A percentile compares a stretch with the other conserved stretches of the same genome.
Evolutionary conservation across 2,113 vertebrate genomes (phyloP).

Genomic region (Charina bottae): DNA sequence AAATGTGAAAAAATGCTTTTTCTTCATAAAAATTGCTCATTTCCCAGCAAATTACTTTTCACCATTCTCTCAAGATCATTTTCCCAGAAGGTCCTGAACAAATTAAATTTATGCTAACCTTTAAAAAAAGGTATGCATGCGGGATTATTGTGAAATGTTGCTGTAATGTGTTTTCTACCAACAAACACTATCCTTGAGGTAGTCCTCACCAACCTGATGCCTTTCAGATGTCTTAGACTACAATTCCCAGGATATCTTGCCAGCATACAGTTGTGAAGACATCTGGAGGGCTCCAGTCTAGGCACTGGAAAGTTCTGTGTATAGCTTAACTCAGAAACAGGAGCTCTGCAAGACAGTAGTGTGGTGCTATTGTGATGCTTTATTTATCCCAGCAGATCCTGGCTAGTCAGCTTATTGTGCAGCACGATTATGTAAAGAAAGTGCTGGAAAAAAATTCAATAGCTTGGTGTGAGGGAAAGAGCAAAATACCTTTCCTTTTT

Average conservation of each 20-base stretch:
- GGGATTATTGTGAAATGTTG: conserved; percentile 10
- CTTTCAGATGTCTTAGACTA: neutral
- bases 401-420: neutral
- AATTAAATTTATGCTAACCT: neutral
- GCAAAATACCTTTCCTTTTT: conserved; percentile 17
- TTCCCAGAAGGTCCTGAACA: neutral
- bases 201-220: neutral
- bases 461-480: neutral
- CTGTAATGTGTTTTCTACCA: neutral
- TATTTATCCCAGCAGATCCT: neutral
- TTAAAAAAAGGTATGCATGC: neutral
- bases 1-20: neutral
- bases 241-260: neutral
- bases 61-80: neutral
- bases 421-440: neutral
- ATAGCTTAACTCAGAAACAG: neutral
- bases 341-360: neutral
- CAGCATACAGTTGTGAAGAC: neutral
- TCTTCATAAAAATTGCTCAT: neutral
- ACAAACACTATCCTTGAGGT: neutral
- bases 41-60: neutral
- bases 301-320: neutral
- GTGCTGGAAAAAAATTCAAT: neutral
- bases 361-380: neutral
- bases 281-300: neutral